Conservation (phyloP, 2,888 invertebrate species). For the Thysanoteuthis rhombus region DNA sequence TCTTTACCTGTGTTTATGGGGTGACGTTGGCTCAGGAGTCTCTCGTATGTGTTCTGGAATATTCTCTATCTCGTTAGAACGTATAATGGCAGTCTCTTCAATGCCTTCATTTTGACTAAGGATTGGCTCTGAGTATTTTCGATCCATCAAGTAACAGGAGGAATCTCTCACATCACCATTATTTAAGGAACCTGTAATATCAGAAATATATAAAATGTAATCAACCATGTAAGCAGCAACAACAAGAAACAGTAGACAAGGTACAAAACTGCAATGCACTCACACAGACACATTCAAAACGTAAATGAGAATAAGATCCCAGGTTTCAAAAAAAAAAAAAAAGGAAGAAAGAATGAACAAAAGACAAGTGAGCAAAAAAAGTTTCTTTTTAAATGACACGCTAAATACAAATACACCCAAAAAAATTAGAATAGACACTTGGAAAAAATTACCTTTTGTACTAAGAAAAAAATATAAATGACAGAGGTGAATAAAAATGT, state of each 20-base stretch:
- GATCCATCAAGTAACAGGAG: conserved; percentile 41
- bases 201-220: not conserved
- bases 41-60: conserved; percentile 62
- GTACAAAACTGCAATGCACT: not conserved
- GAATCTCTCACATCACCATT: conserved; percentile 25
- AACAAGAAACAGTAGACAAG: not conserved
- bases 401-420: not conserved
- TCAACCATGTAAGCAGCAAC: not conserved
- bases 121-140: conserved; percentile 58
- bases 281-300: not conserved
- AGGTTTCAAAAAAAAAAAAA: not conserved
- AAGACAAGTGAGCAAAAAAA: not conserved
- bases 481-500: no score
- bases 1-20: conserved; percentile 40
- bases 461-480: not conserved
- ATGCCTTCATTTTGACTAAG: conserved; percentile 41
- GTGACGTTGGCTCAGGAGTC: conserved; percentile 34
- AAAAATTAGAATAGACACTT: not conserved
- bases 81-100: conserved; percentile 45
- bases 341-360: not conserved
- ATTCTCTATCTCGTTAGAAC: conserved; percentile 64
- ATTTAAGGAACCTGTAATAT: conserved; percentile 15
- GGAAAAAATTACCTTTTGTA: not conserved
- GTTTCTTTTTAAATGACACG: not conserved
- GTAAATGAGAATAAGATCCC: not conserved